Conservation (phyloP, 2,888 invertebrate species). For the Abrostola triplasia region DNA sequence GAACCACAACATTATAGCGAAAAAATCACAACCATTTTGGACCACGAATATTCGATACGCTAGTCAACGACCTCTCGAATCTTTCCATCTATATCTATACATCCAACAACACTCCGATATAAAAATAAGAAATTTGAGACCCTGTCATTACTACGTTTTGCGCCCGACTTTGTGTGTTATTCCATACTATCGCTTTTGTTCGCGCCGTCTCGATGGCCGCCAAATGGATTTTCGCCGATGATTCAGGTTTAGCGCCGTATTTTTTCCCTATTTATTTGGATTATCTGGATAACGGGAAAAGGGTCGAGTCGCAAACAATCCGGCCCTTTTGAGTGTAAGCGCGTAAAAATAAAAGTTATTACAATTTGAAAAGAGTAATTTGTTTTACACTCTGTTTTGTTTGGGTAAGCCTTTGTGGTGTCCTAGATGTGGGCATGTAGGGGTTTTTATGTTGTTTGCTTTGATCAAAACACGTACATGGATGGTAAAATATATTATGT, state of each 20-base stretch:
- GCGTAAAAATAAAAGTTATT: conserved; percentile 40
- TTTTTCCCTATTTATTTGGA: conserved; percentile 46
- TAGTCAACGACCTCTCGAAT: too few species aligned
- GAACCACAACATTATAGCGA: too few species aligned
- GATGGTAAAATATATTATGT: too few species aligned
- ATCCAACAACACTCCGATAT: background rate
- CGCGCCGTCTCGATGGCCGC: conserved; percentile 18
- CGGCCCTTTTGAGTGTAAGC: conserved; percentile 18
- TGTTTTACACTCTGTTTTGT: conserved; percentile 7
- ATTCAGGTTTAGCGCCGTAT: conserved; percentile 37
- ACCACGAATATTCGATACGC: too few species aligned
- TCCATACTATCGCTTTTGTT: conserved; percentile 19
- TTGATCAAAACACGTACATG: too few species aligned
- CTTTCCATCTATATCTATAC: too few species aligned
- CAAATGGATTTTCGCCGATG: conserved; percentile 33
- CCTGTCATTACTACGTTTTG: conserved; percentile 10
- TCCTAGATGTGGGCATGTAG: conserved; percentile 10
- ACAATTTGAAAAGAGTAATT: conserved; percentile 28
- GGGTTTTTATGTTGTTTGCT: background rate
- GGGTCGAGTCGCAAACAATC: conserved; percentile 51
- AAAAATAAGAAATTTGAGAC: conserved; percentile 3
- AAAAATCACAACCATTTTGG: too few species aligned
- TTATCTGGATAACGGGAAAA: conserved; percentile 51
- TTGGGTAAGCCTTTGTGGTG: conserved; percentile 14
- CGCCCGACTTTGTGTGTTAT: conserved; percentile 9